Conservation (phyloP, 2,113 vertebrate genomes). For the Ceratotherium simum region DNA sequence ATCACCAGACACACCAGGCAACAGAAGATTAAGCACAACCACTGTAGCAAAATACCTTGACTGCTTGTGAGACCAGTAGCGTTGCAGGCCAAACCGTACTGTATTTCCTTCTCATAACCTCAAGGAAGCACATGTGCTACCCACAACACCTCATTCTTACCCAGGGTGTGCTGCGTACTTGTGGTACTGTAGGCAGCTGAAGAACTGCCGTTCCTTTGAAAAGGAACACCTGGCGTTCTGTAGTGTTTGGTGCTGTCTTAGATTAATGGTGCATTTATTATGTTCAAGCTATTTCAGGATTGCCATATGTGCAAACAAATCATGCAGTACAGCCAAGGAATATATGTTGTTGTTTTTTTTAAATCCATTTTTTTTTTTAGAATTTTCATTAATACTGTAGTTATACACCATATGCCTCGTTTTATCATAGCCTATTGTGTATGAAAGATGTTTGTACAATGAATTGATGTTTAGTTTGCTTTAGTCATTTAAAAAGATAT, state of each 20-base stretch:
- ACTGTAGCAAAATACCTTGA: slow-evolving; percentile 90
- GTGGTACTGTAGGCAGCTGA: slow-evolving; percentile 85
- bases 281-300: slow-evolving; percentile 83
- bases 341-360: slow-evolving; percentile 78
- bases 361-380: slow-evolving; percentile 82
- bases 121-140: slow-evolving; percentile 81
- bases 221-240: slow-evolving; percentile 67
- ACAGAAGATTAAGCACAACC: slow-evolving; percentile 75
- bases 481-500: slow-evolving; percentile 79
- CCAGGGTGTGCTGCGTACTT: slow-evolving; percentile 80
- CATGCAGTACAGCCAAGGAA: slow-evolving; percentile 79
- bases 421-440: slow-evolving; percentile 88
- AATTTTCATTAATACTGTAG: slow-evolving; percentile 89
- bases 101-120: slow-evolving; percentile 84
- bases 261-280: slow-evolving; percentile 84
- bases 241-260: slow-evolving; percentile 84
- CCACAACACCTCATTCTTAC: slow-evolving; percentile 83
- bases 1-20: slow-evolving; percentile 67
- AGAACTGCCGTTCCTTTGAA: slow-evolving; percentile 73
- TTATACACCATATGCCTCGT: slow-evolving; percentile 87
- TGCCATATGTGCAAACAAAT: slow-evolving; percentile 83
- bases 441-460: slow-evolving; percentile 87
- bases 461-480: slow-evolving; percentile 86
- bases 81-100: slow-evolving; percentile 85
- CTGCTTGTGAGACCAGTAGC: slow-evolving; percentile 84